phyloP scores from a whole-genome alignment of 2,888 invertebrate genomes.

The Scaptomyza tumidula region DNA sequence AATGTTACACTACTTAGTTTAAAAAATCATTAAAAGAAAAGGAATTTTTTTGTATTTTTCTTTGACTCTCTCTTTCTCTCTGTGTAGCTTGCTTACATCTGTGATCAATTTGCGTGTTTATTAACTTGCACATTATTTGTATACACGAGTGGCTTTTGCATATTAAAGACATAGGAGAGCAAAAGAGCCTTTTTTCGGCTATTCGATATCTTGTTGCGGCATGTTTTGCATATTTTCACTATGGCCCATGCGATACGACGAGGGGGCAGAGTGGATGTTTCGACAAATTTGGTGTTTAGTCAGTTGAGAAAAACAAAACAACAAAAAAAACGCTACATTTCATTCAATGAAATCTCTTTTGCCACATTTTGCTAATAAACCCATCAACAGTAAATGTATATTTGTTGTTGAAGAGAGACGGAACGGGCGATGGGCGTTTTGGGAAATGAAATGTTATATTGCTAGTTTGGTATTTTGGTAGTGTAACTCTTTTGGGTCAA shows the following conservation, averaged over 20 bases:
- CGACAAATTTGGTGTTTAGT: slow-evolving; percentile 37
- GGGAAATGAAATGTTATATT: slow-evolving; percentile 5
- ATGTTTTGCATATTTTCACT: slow-evolving; percentile 43
- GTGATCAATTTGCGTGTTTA: slow-evolving; percentile 50
- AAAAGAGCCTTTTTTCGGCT: neutral
- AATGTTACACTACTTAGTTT: too few species aligned
- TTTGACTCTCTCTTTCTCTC: too few species aligned
- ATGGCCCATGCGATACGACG: neutral
- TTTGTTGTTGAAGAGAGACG: neutral
- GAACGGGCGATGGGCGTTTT: neutral
- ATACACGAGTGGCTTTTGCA: slow-evolving; percentile 62
- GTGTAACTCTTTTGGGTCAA: slow-evolving; percentile 14
- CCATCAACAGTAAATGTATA: slow-evolving; percentile 29
- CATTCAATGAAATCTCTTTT: slow-evolving; percentile 17
- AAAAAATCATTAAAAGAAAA: too few species aligned
- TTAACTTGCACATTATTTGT: slow-evolving; percentile 59
- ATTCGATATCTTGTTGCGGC: slow-evolving; percentile 25
- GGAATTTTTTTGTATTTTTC: too few species aligned
- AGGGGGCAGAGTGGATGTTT: neutral
- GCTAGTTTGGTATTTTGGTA: too few species aligned
- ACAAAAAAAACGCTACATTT: slow-evolving; percentile 19
- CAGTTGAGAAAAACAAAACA: slow-evolving; percentile 25
- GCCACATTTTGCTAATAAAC: slow-evolving; percentile 50
- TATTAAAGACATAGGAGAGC: slow-evolving; percentile 38
- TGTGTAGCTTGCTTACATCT: neutral